Evolutionary conservation across 2,888 invertebrate genomes (phyloP), one percentile per base, ranked within the genome.

Genomic region (Eupithecia tripunctaria): DNA sequence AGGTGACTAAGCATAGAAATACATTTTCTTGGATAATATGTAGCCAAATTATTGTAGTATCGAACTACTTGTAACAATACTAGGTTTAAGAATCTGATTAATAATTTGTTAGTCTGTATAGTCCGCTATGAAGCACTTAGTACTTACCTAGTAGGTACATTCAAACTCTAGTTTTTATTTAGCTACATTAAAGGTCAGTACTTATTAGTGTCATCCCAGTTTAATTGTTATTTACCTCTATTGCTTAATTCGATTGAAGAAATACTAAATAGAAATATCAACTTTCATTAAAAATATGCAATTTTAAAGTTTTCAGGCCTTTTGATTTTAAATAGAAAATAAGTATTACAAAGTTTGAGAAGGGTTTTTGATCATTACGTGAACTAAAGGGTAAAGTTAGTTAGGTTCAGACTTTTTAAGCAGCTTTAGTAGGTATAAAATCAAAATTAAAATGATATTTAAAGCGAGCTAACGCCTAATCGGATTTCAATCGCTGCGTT

Each of bases 321-420:
- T 64, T 41, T 38, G 38, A 38, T 64, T 38, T 38, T 5, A 38
- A 64, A 21, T 38, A 41, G 38, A 36, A 38, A 38, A 38, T 38
- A 12, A 38, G 38, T 21, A 21, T 38, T 32, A 64, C 38, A 64
- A 38, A 21, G n/a, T 38, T 64, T 14, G 14, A 12, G 36, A 4
- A 38, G 62, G 62, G 62, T 63, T 63, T 36, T 63, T 36, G 62
- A 63, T 63, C n/a, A 63, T 36, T 63, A 63, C 36, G 62, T 25
- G 2, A n/a, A 63, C n/a, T 63, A 8, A 63, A 36, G 62, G 36
- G 25, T 64, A 15, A 21, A 38, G 12, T 56, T 25, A 38, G 36
- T 63, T 62, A n/a, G 63, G 36, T 6, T 64, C 64, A 64, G 64
- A 64, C 64, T 64, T 64, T 64, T 2, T 64, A 64, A 64, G 64